These are phyloP conservation scores for Chondrosia reniformis DNA, from an alignment of 37 sponge, comb jelly and placozoan species.

Conservation along the genomic window DNA sequence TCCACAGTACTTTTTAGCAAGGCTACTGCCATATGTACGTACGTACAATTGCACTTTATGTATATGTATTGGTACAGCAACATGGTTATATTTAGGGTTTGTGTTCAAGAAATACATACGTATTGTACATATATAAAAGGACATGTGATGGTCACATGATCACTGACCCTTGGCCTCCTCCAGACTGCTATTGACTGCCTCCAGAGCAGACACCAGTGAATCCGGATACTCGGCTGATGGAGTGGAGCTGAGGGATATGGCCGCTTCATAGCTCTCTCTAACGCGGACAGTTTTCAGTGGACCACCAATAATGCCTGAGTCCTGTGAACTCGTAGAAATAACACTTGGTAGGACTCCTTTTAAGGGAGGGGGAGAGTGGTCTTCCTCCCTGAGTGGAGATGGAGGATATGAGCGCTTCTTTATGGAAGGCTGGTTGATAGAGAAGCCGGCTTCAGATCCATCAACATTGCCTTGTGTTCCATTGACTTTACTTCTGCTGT, in stretches of 20 bases:
- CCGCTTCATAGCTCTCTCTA: background rate
- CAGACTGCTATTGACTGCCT: constrained; percentile 28
- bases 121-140: too few relatives aligned
- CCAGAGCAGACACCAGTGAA: constrained; percentile 33
- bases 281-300: background rate
- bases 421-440: background rate
- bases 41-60: too few relatives aligned
- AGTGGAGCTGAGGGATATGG: background rate
- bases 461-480: background rate
- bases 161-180: constrained; percentile 58
- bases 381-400: background rate
- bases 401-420: background rate
- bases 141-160: too few relatives aligned
- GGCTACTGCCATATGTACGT: too few relatives aligned
- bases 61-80: too few relatives aligned
- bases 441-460: background rate
- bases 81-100: too few relatives aligned
- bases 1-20: background rate
- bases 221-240: background rate
- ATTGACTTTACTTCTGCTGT: background rate
- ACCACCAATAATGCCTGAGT: too few relatives aligned
- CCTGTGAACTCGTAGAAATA: background rate
- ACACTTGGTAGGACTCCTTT: background rate
- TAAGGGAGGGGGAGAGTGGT: background rate
- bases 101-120: too few relatives aligned